Evolutionary conservation across 2,888 invertebrate species (phyloP).

Genomic region (Theretra japonica): DNA sequence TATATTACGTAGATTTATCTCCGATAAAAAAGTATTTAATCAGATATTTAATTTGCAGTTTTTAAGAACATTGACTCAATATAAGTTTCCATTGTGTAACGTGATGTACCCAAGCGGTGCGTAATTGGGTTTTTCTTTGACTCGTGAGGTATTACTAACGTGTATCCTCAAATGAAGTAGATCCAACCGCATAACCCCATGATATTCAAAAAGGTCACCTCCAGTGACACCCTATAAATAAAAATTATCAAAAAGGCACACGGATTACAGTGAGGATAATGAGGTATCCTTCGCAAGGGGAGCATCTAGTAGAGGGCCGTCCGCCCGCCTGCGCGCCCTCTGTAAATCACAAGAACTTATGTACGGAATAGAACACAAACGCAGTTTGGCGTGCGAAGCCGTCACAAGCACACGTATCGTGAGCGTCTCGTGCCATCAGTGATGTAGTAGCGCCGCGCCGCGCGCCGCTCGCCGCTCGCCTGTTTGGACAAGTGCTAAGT

Average conservation of each 20-base stretch:
- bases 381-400: conserved; percentile 81
- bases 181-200: conserved; percentile 36
- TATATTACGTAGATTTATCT: conserved; percentile 9
- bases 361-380: conserved; percentile 62
- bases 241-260: conserved; percentile 79
- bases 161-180: conserved; percentile 23
- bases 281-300: conserved; percentile 80
- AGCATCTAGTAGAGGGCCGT: conserved; percentile 60
- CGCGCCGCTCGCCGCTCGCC: conserved; percentile 55
- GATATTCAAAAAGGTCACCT: conserved; percentile 61
- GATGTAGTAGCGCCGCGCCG: conserved; percentile 63
- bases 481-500: conserved; percentile 83
- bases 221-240: conserved; percentile 69
- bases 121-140: conserved; percentile 23
- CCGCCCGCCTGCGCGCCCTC: conserved; percentile 71
- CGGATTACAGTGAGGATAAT: conserved; percentile 82
- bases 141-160: conserved; percentile 7
- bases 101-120: neutral
- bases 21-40: conserved; percentile 11
- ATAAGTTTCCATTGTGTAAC: conserved; percentile 3
- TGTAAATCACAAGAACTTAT: conserved; percentile 72
- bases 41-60: neutral
- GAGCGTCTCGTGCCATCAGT: conserved; percentile 54
- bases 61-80: neutral
- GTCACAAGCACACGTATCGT: conserved; percentile 56